Conservation (phyloP, 2,113 vertebrate species). For the Pollimyrus isidori region DNA sequence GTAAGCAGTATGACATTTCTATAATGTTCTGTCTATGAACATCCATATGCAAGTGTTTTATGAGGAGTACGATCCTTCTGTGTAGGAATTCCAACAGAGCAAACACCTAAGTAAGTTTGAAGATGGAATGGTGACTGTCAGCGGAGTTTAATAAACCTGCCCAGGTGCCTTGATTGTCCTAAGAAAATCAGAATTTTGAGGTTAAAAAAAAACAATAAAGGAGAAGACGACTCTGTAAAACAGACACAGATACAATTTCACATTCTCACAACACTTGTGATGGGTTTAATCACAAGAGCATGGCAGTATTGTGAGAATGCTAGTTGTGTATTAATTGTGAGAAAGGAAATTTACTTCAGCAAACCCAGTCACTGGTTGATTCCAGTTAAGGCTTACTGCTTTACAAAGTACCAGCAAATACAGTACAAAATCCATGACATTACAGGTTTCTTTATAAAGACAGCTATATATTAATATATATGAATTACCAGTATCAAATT, state of each 20-base stretch:
- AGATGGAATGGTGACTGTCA: background rate
- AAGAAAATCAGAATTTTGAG: constrained; percentile 32
- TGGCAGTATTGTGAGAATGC: background rate
- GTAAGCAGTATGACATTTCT: background rate
- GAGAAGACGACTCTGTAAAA: background rate
- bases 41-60: constrained; percentile 26
- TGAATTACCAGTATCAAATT: background rate
- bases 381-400: background rate
- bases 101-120: constrained; percentile 12
- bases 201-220: constrained; percentile 5
- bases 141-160: background rate
- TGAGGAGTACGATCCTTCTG: constrained; percentile 42
- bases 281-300: background rate
- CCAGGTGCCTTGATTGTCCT: constrained; percentile 54
- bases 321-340: background rate
- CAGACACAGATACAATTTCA: background rate
- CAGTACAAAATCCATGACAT: background rate
- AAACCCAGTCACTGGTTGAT: background rate
- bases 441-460: constrained; percentile 25
- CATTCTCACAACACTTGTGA: background rate
- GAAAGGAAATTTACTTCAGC: background rate
- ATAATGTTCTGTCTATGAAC: background rate
- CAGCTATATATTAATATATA: background rate
- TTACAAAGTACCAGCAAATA: constrained; percentile 23
- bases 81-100: background rate